These are phyloP conservation scores for Sapayoa aenigma DNA, from an alignment of 2,113 vertebrate species.

Conservation along the genomic window DNA sequence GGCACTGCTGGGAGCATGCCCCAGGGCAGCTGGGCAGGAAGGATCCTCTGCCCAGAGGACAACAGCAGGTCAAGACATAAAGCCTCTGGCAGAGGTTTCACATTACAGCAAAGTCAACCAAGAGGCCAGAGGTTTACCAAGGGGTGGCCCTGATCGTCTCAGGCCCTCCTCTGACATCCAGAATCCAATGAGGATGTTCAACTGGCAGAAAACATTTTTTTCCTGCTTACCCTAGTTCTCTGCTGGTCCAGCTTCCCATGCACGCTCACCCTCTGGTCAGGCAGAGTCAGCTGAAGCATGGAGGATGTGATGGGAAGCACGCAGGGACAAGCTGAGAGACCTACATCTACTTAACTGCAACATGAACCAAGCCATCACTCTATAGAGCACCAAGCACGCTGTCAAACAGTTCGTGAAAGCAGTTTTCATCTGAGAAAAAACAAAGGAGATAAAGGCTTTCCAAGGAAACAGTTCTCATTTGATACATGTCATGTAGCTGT, in stretches of 20 bases:
- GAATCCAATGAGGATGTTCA: not conserved
- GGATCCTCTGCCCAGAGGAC: not conserved
- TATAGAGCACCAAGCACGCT: not conserved
- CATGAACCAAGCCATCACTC: not conserved
- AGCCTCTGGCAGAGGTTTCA: not conserved
- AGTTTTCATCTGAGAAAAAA: not conserved
- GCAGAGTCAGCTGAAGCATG: not conserved
- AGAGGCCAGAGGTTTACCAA: not conserved
- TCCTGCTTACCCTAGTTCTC: not conserved
- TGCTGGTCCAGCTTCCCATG: not conserved
- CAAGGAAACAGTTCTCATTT: not conserved
- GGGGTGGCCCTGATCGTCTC: not conserved
- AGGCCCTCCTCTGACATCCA: not conserved
- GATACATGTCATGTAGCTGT: not conserved
- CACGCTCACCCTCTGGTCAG: not conserved
- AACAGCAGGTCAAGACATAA: not conserved
- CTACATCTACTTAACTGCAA: not conserved
- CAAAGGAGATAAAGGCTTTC: not conserved
- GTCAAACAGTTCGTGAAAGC: not conserved
- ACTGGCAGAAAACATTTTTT: not conserved
- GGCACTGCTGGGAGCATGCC: not conserved
- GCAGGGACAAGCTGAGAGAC: not conserved
- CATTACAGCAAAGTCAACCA: fast-evolving
- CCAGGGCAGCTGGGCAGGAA: not conserved
- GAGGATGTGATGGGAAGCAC: not conserved